phyloP scores from a whole-genome alignment of 2,113 vertebrate species.

The Anser brachyrhynchus region DNA sequence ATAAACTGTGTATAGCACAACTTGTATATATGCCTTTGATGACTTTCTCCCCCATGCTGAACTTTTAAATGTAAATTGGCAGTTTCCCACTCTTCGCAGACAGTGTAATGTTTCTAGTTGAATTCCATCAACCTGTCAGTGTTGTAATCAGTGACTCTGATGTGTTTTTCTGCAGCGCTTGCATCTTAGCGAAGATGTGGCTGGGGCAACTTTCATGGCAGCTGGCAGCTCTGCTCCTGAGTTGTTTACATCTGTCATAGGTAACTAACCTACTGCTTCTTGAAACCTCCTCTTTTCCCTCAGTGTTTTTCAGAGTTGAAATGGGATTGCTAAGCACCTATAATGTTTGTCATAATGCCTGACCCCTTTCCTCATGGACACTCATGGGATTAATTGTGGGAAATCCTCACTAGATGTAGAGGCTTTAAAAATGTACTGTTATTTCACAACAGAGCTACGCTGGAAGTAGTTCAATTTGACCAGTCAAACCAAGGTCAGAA shows the following conservation, averaged over 20 bases:
- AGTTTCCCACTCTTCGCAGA: neutral
- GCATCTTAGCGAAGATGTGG: slow-evolving; percentile 95
- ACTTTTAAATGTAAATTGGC: accelerated
- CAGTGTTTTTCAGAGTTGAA: neutral
- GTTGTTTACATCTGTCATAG: slow-evolving; percentile 97
- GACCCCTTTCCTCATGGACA: neutral
- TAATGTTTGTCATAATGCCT: accelerated
- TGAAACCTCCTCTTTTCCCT: accelerated
- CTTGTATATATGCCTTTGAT: accelerated
- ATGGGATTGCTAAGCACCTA: neutral
- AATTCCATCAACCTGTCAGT: neutral
- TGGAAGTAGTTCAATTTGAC: neutral
- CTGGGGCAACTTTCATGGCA: slow-evolving; percentile 97
- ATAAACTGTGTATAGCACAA: neutral
- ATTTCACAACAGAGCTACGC: neutral
- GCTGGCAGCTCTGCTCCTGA: slow-evolving; percentile 97
- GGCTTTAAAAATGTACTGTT: neutral
- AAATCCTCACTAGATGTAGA: neutral
- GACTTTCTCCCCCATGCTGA: neutral
- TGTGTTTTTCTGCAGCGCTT: slow-evolving; percentile 82
- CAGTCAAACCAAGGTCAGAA: neutral
- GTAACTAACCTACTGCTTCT: slow-evolving; percentile 73
- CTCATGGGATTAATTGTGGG: accelerated
- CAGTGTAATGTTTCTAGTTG: accelerated
- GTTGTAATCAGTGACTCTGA: slow-evolving; percentile 8